A percentile compares a stretch with the other conserved stretches of the same genome.
These are phyloP conservation scores for Callyntrura guangdongensis DNA, from an alignment of 2,888 invertebrate genomes.

Conservation along the genomic window DNA sequence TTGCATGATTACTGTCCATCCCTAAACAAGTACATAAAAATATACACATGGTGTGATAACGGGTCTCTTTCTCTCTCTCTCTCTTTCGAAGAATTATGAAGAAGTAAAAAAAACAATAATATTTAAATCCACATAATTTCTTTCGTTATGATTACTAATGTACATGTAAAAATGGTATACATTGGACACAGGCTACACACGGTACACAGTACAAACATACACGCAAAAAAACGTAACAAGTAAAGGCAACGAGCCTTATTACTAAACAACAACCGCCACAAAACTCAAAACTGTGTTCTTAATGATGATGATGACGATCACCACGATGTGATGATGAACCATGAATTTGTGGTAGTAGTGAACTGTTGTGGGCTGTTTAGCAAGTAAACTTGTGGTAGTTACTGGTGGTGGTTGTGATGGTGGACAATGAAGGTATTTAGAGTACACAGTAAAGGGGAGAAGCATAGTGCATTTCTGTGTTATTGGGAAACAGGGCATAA, in stretches of 20 bases:
- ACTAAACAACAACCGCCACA: conserved; percentile 18
- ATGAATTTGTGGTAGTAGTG: conserved; percentile 45
- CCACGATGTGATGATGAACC: neutral
- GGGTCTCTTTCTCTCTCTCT: conserved; percentile 37
- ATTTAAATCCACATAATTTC: conserved; percentile 46
- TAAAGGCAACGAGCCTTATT: neutral
- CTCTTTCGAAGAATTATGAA: conserved; percentile 30
- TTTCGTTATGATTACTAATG: conserved; percentile 47
- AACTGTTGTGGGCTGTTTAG: conserved; percentile 44
- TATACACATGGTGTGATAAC: conserved; percentile 34
- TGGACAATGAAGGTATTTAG: conserved; percentile 42
- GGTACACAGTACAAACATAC: neutral
- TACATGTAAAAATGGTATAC: conserved; percentile 21
- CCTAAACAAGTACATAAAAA: conserved; percentile 32
- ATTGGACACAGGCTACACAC: no score
- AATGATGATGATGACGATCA: neutral
- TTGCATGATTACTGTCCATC: conserved; percentile 47
- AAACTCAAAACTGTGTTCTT: conserved; percentile 42
- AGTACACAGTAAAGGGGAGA: conserved; percentile 17
- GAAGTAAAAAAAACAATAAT: conserved; percentile 47
- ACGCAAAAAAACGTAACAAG: neutral
- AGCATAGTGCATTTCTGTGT: neutral
- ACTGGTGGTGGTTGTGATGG: neutral
- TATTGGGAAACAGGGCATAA: conserved; percentile 56
- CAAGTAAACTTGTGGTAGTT: conserved; percentile 3